Evolutionary conservation across 2,797 vertebrate species (phyloP).

Genomic region (Anolis apletophallus): DNA sequence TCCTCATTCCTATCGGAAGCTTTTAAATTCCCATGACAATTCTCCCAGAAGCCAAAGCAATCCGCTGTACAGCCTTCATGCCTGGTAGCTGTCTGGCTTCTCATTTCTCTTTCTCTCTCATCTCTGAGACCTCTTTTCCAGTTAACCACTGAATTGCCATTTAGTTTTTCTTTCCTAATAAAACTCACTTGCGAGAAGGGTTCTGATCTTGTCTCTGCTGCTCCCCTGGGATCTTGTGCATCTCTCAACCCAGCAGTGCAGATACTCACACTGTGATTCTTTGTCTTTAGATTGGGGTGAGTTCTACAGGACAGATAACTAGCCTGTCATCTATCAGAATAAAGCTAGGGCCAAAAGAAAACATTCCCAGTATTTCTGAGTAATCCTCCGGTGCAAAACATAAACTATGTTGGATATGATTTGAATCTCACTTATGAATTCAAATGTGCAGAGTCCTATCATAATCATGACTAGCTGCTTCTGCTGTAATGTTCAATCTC

Average conservation of each 20-base stretch:
- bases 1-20: background rate
- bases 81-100: background rate
- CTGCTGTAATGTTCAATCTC: conserved; percentile 26
- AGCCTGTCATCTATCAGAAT: background rate
- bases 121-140: background rate
- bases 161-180: background rate
- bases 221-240: background rate
- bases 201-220: background rate
- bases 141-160: background rate
- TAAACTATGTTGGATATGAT: background rate
- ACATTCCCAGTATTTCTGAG: background rate
- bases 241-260: background rate
- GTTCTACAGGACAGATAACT: background rate
- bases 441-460: background rate
- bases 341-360: background rate
- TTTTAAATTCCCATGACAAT: background rate
- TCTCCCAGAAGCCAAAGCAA: background rate
- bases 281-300: background rate
- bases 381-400: background rate
- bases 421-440: background rate
- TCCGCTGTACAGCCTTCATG: background rate
- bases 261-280: background rate
- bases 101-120: background rate
- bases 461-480: background rate
- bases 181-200: background rate